Evolutionary conservation across 1,140 invertebrate species (phyloP).

Genomic region (Penaeus japonicus): DNA sequence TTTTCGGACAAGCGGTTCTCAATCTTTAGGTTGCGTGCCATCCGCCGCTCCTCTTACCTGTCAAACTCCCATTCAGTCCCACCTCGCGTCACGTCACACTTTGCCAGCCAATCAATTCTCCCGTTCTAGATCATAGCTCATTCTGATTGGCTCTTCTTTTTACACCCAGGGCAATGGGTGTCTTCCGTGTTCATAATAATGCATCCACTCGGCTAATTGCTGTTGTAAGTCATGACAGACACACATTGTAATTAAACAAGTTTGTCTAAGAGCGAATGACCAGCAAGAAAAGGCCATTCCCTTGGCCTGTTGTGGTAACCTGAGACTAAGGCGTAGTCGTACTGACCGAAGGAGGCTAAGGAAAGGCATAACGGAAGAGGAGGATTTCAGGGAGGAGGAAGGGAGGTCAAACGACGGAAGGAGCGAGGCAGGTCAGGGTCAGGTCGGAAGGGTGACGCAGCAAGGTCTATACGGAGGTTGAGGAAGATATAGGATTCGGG

Average conservation of each 20-base stretch:
- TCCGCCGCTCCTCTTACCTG: constrained; percentile 17
- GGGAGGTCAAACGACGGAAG: too few relatives aligned
- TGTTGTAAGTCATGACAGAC: constrained; percentile 17
- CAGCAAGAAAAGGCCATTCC: too few relatives aligned
- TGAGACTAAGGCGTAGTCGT: too few relatives aligned
- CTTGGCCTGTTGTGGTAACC: too few relatives aligned
- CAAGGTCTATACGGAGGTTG: too few relatives aligned
- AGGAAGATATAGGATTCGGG: too few relatives aligned
- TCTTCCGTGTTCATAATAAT: constrained; percentile 1
- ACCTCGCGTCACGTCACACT: constrained; percentile 16
- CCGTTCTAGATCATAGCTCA: constrained; percentile 3
- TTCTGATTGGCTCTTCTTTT: constrained; percentile 13
- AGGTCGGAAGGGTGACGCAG: too few relatives aligned
- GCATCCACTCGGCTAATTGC: constrained; percentile 15
- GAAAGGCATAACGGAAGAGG: too few relatives aligned
- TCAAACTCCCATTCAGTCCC: constrained; percentile 16
- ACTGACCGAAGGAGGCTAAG: too few relatives aligned
- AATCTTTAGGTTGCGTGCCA: constrained; percentile 4
- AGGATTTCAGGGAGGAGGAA: too few relatives aligned
- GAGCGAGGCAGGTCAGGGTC: too few relatives aligned
- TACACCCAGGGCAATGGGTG: background rate
- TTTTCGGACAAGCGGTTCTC: background rate
- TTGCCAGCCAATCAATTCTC: constrained; percentile 11
- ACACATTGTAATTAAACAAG: background rate
- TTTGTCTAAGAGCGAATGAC: background rate